Percentiles rank a stretch among this genome's conserved stretches.
Evolutionary conservation across 2,797 vertebrate genomes (phyloP).

Genomic region (Intellagama lesueurii): DNA sequence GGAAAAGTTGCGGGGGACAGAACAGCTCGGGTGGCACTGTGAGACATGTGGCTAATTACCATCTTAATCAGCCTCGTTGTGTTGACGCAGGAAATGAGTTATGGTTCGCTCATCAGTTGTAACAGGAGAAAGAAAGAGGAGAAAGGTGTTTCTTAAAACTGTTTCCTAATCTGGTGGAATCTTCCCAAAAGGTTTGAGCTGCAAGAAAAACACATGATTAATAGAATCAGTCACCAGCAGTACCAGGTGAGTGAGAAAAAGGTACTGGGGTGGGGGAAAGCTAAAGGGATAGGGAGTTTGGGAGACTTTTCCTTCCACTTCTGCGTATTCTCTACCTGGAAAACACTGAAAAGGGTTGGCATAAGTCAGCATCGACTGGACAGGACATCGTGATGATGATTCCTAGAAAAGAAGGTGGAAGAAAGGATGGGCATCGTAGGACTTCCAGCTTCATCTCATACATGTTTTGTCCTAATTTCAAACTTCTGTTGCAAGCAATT

Average conservation of each 20-base stretch:
- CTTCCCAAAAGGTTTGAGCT: constrained; percentile 22
- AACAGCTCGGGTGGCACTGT: constrained; percentile 19
- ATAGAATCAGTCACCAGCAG: constrained; percentile 16
- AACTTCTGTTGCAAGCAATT: neutral
- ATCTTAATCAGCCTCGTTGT: constrained; percentile 55
- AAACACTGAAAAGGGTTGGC: no score
- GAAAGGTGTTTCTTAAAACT: neutral
- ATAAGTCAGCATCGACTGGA: no score
- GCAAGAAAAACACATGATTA: constrained; percentile 58
- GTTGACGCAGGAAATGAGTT: constrained; percentile 67
- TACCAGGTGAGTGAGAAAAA: neutral
- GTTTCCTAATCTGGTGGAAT: constrained; percentile 35
- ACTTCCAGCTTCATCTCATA: neutral
- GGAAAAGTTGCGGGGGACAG: neutral
- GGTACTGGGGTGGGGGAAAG: neutral
- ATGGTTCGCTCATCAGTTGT: constrained; percentile 53
- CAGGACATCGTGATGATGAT: neutral
- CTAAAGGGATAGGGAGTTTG: neutral
- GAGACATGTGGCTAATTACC: constrained; percentile 49
- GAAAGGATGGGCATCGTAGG: neutral
- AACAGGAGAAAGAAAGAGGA: constrained; percentile 41
- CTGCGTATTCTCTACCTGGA: no score
- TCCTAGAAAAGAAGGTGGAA: neutral
- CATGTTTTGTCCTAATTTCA: neutral
- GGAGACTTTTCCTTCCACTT: no score